Evolutionary conservation across 35 echinoderm and acorn worm species (phyloP).

Genomic region (Diadema setosum): DNA sequence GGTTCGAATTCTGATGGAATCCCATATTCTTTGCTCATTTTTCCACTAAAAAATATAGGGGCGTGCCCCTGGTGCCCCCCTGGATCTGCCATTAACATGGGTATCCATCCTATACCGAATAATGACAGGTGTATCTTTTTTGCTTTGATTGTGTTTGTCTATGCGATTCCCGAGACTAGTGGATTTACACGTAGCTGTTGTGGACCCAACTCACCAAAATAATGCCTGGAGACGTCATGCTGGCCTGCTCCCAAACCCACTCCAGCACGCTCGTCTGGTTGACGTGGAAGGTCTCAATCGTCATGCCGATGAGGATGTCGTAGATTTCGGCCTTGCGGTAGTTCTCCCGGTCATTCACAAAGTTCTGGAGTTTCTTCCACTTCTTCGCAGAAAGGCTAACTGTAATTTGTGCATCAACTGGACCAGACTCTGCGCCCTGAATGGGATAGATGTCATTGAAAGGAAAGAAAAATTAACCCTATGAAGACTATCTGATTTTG

Average conservation of each 20-base stretch:
- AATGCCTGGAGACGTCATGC: not conserved
- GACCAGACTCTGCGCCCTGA: not conserved
- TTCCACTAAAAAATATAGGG: no score
- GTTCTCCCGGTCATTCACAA: not conserved
- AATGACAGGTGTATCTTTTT: no score
- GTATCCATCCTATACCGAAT: no score
- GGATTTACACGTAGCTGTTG: no score
- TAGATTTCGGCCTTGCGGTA: not conserved
- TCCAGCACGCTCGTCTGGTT: not conserved
- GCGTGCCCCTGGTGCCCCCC: no score
- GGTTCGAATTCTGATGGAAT: no score
- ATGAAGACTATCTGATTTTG: no score
- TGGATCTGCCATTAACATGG: no score
- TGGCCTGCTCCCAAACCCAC: not conserved
- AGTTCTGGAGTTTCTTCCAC: slow-evolving; percentile 14
- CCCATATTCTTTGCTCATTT: no score
- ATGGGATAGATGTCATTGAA: not conserved
- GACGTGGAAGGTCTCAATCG: not conserved
- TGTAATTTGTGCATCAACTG: not conserved
- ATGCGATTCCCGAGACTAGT: no score
- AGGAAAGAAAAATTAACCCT: no score
- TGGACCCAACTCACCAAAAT: not conserved
- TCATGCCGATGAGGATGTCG: not conserved
- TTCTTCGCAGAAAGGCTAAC: not conserved
- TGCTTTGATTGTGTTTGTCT: no score